Evolutionary conservation across 2,888 invertebrate species (phyloP), one percentile per base, ranked within the genome.

Genomic region (Linnaemya vulpina): DNA sequence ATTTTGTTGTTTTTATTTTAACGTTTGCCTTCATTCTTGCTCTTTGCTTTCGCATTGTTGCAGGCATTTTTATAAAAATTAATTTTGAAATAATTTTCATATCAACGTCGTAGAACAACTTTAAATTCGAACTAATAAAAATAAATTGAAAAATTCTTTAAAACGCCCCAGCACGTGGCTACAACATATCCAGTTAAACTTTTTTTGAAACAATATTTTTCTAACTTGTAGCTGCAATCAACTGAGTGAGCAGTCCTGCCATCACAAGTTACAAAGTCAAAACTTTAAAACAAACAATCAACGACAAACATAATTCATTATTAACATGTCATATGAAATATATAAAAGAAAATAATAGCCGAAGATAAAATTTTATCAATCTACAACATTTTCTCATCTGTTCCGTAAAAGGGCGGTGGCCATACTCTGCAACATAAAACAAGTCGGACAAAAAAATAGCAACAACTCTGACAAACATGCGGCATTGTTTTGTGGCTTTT

Each of bases 321-420:
- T 91, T 89, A 90, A 89, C 89, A 89, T 91, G 91, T 91, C 91
- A 91, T 82, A 85, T 43, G 73, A 84, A 76, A 80, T 80, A 80
- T 80, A 25, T 82, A 82, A 71, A 77, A 71, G 65, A 77, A 77
- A 76, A 77, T 65, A 55, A 40, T 76, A 62, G 55, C 55, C 90
- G 89, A 88, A 90, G 87, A 87, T 90, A 90, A 90, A 89, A 89
- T 90, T 90, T 88, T 89, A 90, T 91, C 89, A 89, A 88, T 88
- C 40, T 80, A 25, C 35, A 58, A 43, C 7, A 79, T 46, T 38
- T 30, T 30, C 49, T 51, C 40, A 30, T 70, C n/a, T 22, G 9
- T 35, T 60, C 9, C 17, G 13, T 13, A 38, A 58, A 1, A 51
- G 35, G 53, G 53, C 53, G 63, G 63, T 51, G 65, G 67, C 3